Evolutionary conservation across 2,888 invertebrate genomes (phyloP), one percentile per base, ranked within the genome.

Genomic region (Ormyrus nitidulus): DNA sequence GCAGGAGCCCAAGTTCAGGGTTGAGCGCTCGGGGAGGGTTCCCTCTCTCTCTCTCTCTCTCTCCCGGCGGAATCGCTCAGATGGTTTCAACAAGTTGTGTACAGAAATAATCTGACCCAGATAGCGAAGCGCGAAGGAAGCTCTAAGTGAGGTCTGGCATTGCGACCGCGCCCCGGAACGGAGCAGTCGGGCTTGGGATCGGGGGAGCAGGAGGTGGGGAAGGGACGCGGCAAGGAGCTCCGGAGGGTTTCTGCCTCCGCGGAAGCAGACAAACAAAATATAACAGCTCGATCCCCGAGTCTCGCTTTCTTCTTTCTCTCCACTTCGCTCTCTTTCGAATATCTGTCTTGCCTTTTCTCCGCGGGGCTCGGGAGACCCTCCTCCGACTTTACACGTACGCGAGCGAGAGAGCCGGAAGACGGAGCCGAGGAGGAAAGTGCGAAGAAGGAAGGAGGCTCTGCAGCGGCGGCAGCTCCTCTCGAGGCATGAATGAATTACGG

Each of bases 401-500:
- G 46, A 34, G 34, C 2, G 53, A 10, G 48, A 4, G 54, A n/a
- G n/a, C 1, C 5, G 65, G 44, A 54, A 65, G 56, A 74, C 19
- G 8, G n/a, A 44, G 58, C 54, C 58, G 49, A 34, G 49, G 11
- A 59, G 68, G 59, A 69, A 80, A 62, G 82, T 77, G 83, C 64
- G 78, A 83, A 34, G 82, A 70, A 54, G 68, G 77, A 64, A 71
- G 72, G 81, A 83, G 83, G 82, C 3, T 34, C 77, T 77, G 75
- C 74, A 74, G 81, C 65, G 59, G 71, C 82, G 83, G 77, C 77
- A 82, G 83, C 85, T 87, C 87, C 85, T 88, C 88, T 88, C 86
- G 85, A 86, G 85, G 86, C 89, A 88, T 88, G 89, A 89, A 89
- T 89, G 89, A 89, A 89, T 89, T 89, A 89, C 88, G 85, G 86